Conservation (phyloP, 2,797 vertebrate genomes). For the Liparis tanakae region DNA sequence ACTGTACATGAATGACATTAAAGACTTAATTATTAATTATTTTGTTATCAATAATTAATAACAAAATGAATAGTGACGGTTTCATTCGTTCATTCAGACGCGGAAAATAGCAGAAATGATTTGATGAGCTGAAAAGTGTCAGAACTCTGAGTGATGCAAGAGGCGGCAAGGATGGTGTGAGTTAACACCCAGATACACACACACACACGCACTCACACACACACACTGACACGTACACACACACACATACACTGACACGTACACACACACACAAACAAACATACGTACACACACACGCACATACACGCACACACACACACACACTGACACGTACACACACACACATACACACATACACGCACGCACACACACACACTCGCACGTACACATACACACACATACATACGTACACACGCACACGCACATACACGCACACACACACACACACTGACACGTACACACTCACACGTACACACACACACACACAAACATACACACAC, state of each 20-base stretch:
- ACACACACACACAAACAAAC: no score
- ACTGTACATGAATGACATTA: background rate
- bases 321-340: slow-evolving; percentile 17
- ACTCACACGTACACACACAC: background rate
- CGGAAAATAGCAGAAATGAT: slow-evolving; percentile 44
- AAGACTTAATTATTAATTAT: background rate
- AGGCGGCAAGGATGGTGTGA: slow-evolving; percentile 40
- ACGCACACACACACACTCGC: background rate
- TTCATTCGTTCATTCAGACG: slow-evolving; percentile 32
- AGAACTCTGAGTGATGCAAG: slow-evolving; percentile 54
- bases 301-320: slow-evolving; percentile 2
- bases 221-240: background rate
- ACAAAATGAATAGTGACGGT: slow-evolving; percentile 4
- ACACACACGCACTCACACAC: background rate
- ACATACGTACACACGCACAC: no score
- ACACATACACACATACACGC: background rate
- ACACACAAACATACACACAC: no score
- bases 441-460: background rate
- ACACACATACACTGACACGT: background rate
- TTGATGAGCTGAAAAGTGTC: slow-evolving; percentile 47
- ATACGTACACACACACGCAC: no score
- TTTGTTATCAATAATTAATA: no score
- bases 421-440: background rate
- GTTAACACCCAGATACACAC: background rate
- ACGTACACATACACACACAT: background rate